Base-by-base conservation (phyloP, 2,113 vertebrate species). In the Pungitius pungitius region DNA sequence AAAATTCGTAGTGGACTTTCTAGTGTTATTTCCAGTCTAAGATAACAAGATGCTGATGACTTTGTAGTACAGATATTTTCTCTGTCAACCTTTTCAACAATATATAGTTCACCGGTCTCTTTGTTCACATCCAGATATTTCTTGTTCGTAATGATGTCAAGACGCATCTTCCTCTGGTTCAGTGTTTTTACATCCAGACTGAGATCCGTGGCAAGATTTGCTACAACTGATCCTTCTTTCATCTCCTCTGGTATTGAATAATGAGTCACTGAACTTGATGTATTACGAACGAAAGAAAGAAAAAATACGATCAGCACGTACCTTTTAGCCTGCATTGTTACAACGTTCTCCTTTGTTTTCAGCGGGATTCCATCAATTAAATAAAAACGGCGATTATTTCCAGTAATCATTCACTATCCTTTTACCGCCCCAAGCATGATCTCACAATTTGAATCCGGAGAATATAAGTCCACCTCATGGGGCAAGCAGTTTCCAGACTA, bases 41-140 rank as follows among this genome's bases (percentile, higher is more conserved):
- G 27, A 59, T 59, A 59, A 0, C 57, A 59, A 13, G 57, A 37
- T 7, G 52, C 13, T 8, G 7, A 27, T 1, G 56, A 39, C 20
- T 59, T 39, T 1, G 56, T 1, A 0, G 2, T 0, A 11, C 89
- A 94, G 3, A 93, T 61, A 35, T 73, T 40, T 66, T 92, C 93
- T 5, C 56, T 67, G 52, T 95, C 93, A 3, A 93, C 93, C 20
- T 83, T 93, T 43, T 91, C 89, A 20, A 82, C 77, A 37, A 92
- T 79, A 52, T 78, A 93, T 33, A 95, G 81, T 26, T 94, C 92
- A 0, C 94, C 93, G 18, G 91, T 94, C 3, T 94, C 89, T 85
- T 92, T 90, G 65, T 94, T 95, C 22, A 95, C 84, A n/a, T 92
- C 93, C 39, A 95, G 75, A 77, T 94, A 94, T 83, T 92, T 85